phyloP scores from a whole-genome alignment of 2,797 vertebrate genomes.

The Catostomus latipinnis region DNA sequence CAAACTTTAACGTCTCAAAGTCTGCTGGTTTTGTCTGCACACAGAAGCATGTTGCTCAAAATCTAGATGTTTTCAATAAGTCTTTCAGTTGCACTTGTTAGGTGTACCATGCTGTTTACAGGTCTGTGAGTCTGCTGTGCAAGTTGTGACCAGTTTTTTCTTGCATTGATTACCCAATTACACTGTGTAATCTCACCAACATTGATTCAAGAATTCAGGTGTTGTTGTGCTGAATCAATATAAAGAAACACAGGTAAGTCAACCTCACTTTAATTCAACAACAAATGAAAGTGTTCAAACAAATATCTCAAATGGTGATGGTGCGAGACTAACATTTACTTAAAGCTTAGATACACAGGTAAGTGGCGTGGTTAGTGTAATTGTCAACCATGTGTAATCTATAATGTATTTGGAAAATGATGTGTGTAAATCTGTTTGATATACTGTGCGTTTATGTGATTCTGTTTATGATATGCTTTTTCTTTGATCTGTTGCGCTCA shows the following conservation, averaged over 20 bases:
- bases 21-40: constrained; percentile 56
- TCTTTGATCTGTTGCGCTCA: constrained; percentile 76
- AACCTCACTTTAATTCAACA: constrained; percentile 26
- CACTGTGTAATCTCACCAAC: constrained; percentile 3
- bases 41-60: constrained; percentile 42
- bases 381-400: constrained; percentile 29
- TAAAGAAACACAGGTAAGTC: constrained; percentile 39
- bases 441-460: constrained; percentile 71
- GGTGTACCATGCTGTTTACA: constrained; percentile 13
- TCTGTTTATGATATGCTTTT: constrained; percentile 67
- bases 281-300: constrained; percentile 14
- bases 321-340: background rate
- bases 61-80: constrained; percentile 18
- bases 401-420: constrained; percentile 68
- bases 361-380: constrained; percentile 3
- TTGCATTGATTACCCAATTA: constrained; percentile 45
- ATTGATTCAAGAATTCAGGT: constrained; percentile 25
- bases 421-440: constrained; percentile 71
- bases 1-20: constrained; percentile 61
- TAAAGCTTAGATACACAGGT: constrained; percentile 3
- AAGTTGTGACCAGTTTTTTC: constrained; percentile 10
- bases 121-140: constrained; percentile 24
- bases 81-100: constrained; percentile 25
- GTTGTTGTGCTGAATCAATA: constrained; percentile 35
- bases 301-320: background rate